A percentile compares a stretch with the other conserved stretches of the same genome.
These are phyloP conservation scores for Tridacna crocea DNA, from an alignment of 2,888 invertebrate species.

Conservation along the genomic window DNA sequence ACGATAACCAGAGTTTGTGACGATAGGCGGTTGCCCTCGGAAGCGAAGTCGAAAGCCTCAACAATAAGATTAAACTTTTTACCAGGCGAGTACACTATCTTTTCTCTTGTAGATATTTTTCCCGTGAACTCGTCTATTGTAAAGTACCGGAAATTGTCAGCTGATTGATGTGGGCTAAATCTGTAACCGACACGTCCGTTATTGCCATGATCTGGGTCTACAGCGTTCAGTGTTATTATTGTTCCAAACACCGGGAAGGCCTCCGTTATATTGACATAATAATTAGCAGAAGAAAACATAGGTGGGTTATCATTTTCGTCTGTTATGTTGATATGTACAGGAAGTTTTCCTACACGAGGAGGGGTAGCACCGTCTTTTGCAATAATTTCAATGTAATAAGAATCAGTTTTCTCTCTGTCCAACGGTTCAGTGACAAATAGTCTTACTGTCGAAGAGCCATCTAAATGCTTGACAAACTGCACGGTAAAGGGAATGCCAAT, in stretches of 20 bases:
- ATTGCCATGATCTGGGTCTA: conserved; percentile 92
- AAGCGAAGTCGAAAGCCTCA: conserved; percentile 75
- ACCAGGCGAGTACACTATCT: conserved; percentile 68
- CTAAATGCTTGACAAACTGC: conserved; percentile 63
- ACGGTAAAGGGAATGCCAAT: conserved; percentile 65
- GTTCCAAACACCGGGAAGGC: conserved; percentile 48
- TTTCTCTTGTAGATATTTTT: conserved; percentile 65
- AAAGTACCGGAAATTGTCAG: conserved; percentile 70
- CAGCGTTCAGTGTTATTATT: conserved; percentile 88
- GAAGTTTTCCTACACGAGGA: conserved; percentile 58
- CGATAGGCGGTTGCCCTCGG: conserved; percentile 66
- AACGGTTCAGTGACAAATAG: conserved; percentile 65
- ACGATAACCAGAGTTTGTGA: conserved; percentile 72
- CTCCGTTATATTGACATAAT: conserved; percentile 65
- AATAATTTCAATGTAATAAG: conserved; percentile 66
- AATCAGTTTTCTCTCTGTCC: conserved; percentile 68
- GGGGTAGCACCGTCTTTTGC: conserved; percentile 73
- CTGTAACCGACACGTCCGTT: conserved; percentile 87
- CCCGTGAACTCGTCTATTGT: conserved; percentile 69
- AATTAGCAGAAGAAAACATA: conserved; percentile 58
- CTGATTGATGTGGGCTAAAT: conserved; percentile 73
- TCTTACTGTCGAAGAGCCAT: conserved; percentile 68
- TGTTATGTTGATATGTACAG: conserved; percentile 58
- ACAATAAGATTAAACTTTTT: conserved; percentile 68
- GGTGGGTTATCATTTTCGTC: conserved; percentile 74